phyloP scores from a whole-genome alignment of 1,140 invertebrate species.

The Habropoda laboriosa region DNA sequence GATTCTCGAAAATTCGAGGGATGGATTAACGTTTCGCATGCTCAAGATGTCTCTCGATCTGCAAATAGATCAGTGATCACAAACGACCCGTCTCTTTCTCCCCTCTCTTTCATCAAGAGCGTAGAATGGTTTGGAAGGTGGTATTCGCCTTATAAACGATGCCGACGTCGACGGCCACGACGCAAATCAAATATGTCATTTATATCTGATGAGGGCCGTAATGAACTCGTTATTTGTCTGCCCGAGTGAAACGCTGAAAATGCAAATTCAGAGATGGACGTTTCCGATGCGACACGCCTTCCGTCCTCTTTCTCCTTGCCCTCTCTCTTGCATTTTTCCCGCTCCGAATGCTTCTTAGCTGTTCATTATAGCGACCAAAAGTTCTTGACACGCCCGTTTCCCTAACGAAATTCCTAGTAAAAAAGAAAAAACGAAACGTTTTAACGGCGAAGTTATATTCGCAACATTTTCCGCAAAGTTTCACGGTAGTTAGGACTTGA shows the following conservation, averaged over 20 bases:
- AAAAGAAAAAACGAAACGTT: slow-evolving; percentile 10
- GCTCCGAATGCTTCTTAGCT: background rate
- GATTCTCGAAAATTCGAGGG: background rate
- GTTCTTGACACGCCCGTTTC: background rate
- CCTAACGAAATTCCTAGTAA: background rate
- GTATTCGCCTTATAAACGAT: slow-evolving; percentile 32
- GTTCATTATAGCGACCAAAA: background rate
- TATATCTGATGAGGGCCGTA: slow-evolving; percentile 74
- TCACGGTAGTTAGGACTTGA: background rate
- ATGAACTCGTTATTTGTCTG: slow-evolving; percentile 75
- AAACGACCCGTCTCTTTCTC: slow-evolving; percentile 35
- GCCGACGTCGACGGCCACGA: slow-evolving; percentile 27
- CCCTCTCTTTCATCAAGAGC: slow-evolving; percentile 52
- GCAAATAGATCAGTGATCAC: slow-evolving; percentile 55
- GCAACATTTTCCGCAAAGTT: background rate
- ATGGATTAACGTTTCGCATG: slow-evolving; percentile 54
- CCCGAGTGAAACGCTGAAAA: slow-evolving; percentile 71
- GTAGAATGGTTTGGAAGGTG: slow-evolving; percentile 1
- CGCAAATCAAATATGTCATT: slow-evolving; percentile 76
- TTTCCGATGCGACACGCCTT: slow-evolving; percentile 19
- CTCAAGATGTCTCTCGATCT: slow-evolving; percentile 52
- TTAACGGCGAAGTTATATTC: background rate
- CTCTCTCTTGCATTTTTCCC: slow-evolving; percentile 27
- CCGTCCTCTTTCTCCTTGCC: slow-evolving; percentile 21
- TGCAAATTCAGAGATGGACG: slow-evolving; percentile 70